phyloP scores from a whole-genome alignment of 1,140 invertebrate genomes.

The Brachionus rotundiformis region DNA sequence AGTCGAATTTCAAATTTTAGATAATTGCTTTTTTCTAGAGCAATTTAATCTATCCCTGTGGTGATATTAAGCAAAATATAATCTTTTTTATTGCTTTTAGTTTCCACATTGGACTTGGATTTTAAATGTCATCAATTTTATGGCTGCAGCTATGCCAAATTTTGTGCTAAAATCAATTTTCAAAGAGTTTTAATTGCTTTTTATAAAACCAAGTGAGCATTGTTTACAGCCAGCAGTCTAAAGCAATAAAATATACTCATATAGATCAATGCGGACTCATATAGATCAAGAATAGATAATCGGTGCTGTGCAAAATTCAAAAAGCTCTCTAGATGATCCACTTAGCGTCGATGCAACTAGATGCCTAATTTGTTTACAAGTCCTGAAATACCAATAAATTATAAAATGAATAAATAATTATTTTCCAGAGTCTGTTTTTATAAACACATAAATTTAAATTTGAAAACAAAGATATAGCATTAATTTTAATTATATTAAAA shows the following conservation, averaged over 20 bases:
- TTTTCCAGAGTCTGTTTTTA: not conserved
- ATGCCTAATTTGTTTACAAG: conserved; percentile 21
- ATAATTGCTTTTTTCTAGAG: not conserved
- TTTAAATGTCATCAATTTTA: conserved; percentile 41
- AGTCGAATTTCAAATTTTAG: not conserved
- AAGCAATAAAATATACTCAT: conserved; percentile 37
- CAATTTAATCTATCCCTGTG: conserved; percentile 17
- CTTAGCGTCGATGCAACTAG: not conserved
- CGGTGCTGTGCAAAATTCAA: not conserved
- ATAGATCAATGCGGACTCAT: conserved; percentile 31
- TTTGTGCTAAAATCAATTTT: conserved; percentile 38
- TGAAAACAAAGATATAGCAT: conserved; percentile 9
- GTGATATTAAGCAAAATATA: conserved; percentile 30
- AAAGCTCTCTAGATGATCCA: not conserved
- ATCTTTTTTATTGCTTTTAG: conserved; percentile 28
- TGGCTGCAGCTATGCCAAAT: not conserved
- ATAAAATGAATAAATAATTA: not conserved
- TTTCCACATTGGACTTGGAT: not conserved
- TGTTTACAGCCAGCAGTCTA: not conserved
- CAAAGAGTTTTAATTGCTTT: conserved; percentile 36
- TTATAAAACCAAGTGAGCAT: not conserved
- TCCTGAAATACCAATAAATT: conserved; percentile 23
- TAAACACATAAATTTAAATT: conserved; percentile 15
- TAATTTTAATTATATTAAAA: conserved; percentile 20
- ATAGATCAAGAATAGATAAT: not conserved